phyloP scores from a whole-genome alignment of 2,113 vertebrate genomes.

The Pangasianodon hypophthalmus region DNA sequence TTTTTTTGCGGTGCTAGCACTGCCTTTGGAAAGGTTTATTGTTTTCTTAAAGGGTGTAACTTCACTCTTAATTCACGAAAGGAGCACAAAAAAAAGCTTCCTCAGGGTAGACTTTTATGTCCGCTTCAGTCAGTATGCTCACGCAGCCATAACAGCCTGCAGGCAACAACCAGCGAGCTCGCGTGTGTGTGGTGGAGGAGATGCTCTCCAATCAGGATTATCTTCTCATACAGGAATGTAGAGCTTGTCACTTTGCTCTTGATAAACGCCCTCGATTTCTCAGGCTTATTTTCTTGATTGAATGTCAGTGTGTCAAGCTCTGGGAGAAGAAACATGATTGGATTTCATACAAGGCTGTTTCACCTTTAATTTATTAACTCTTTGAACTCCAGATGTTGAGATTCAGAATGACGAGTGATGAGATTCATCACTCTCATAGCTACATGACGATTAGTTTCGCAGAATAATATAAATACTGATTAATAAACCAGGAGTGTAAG shows the following conservation, averaged over 20 bases:
- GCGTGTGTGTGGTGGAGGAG: conserved; percentile 41
- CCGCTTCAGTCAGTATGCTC: conserved; percentile 68
- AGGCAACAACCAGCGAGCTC: conserved; percentile 58
- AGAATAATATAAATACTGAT: not conserved
- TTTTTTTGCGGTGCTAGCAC: conserved; percentile 38
- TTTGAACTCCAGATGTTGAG: not conserved
- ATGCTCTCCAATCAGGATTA: conserved; percentile 65
- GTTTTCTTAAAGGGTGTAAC: conserved; percentile 75
- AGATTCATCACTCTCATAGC: not conserved
- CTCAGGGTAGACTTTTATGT: conserved; percentile 75
- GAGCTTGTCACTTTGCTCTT: conserved; percentile 58
- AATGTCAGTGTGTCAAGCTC: conserved; percentile 33
- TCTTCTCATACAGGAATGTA: conserved; percentile 67
- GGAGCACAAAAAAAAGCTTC: conserved; percentile 56
- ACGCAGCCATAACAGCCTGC: conserved; percentile 71
- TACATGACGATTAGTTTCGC: not conserved
- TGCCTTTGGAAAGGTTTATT: conserved; percentile 61
- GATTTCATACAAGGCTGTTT: conserved; percentile 1
- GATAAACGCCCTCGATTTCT: conserved; percentile 32
- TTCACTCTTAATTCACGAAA: conserved; percentile 73
- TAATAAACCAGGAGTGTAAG: not conserved
- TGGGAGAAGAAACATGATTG: not conserved
- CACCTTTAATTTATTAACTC: not conserved
- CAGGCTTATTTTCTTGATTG: conserved; percentile 46
- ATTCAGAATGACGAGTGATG: not conserved